Evolutionary conservation across 2,113 vertebrate species (phyloP), one percentile per base, ranked within the genome.

Genomic region (Labeo rohita): DNA sequence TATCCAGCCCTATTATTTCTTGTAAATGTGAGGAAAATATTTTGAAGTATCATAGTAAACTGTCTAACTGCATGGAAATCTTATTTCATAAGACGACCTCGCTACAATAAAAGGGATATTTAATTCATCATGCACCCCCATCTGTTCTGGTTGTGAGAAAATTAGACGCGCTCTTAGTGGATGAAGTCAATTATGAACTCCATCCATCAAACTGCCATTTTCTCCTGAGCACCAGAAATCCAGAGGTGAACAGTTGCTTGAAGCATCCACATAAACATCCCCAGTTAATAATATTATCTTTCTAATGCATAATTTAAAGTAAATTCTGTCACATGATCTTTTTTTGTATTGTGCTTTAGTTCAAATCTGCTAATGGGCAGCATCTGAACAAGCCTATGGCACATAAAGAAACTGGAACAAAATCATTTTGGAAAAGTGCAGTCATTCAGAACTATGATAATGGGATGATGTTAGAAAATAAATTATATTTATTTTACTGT

Each of bases 161-260:
- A 88, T 92, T 84, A 90, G 85, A 90, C 88, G 90, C 70, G 86
- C 85, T 89, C 84, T 72, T 85, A 80, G 86, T 89, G 85, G 84
- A 91, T 91, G 87, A 91, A 92, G 90, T 91, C 88, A 90, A 89
- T 94, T 91, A 92, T 87, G 88, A 90, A 91, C 65, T 85, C 87
- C 86, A 93, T 92, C 91, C 91, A 90, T 92, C 90, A 93, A 85
- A 72, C 90, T 90, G 92, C 78, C 88, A 91, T 63, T 65, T 80
- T 87, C 75, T 77, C 75, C 87, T 59, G 54, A 84, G 85, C 73
- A 56, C 81, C 83, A 72, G 59, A 59, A 80, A 79, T 79, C 70
- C 63, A 47, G 78, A 87, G 90, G 56, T 89, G 50, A 39, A 84
- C 65, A 82, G 49, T 59, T 84, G 50, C 23, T 83, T 54, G 49